Evolutionary conservation across 2,888 invertebrate species (phyloP), one percentile per base, ranked within the genome.

Genomic region (Palloptera scutellata): DNA sequence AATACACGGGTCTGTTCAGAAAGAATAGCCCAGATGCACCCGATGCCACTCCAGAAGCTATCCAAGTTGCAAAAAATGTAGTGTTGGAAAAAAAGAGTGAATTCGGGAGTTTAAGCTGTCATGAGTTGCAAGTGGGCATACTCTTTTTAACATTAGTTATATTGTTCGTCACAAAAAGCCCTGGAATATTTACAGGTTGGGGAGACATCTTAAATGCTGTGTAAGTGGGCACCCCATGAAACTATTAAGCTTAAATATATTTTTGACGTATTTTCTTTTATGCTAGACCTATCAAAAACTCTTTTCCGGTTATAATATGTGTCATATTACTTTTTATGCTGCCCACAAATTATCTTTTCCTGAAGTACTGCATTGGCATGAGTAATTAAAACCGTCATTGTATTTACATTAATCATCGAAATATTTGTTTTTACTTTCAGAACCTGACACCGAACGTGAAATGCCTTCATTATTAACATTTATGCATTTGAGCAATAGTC

Each of bases 161-260:
- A 55, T 86, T 96, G 68, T 95, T 96, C 90, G 92, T 96, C 83
- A 91, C 93, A 82, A 88, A 95, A 41, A 90, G 90, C 69, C 96
- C 96, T 0, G 93, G 94, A 64, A 93, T 96, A 80, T 88, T 94
- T 72, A 85, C 86, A 0, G 96, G 96, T 0, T 96, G 96, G 95
- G 92, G 92, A 0, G 88, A 89, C 64, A 82, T 76, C 0, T 62
- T 80, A 0, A 75, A 75, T 17, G 61, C 69, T 1, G 64, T 69
- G 81, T 80, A 66, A 72, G 48, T 30, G 6, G 30, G 6, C 30
- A 30, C 6, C 3, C 30, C 6, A 30, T 30, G 3, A 30, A 30
- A 4, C 2, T 30, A 30, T 30, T 30, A 4, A 30, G 6, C 30
- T 30, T 30, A 4, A 30, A 30, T 30, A 30, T 30, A 30, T 11